phyloP scores from a whole-genome alignment of 2,888 invertebrate species.

The Parthenolecanium corni region DNA sequence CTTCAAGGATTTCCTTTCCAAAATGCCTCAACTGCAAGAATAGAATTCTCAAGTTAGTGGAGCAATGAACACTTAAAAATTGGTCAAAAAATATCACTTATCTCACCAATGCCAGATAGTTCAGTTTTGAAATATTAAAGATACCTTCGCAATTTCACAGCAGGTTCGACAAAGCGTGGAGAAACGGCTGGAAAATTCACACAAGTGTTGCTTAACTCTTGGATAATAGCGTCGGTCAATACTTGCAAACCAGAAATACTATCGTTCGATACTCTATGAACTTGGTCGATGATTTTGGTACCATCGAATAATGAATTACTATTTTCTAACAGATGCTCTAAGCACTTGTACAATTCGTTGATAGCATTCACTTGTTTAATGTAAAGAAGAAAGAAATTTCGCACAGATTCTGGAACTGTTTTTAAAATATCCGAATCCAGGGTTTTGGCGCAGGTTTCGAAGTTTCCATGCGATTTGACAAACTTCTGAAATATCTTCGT shows the following conservation, averaged over 20 bases:
- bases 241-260: background rate
- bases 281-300: background rate
- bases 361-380: slow-evolving; percentile 9
- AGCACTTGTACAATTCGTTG: background rate
- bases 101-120: too few relatives aligned
- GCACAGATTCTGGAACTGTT: slow-evolving; percentile 1
- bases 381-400: slow-evolving; percentile 6
- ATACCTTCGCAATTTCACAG: too few relatives aligned
- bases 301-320: background rate
- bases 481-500: background rate
- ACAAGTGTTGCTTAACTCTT: background rate
- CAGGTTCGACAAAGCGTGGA: too few relatives aligned
- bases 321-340: background rate
- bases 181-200: background rate
- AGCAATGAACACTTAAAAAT: too few relatives aligned
- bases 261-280: background rate
- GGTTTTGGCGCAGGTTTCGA: background rate
- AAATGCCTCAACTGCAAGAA: too few relatives aligned
- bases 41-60: too few relatives aligned
- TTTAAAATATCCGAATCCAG: background rate
- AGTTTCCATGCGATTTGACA: background rate
- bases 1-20: too few relatives aligned
- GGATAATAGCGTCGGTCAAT: background rate
- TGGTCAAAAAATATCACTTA: too few relatives aligned
- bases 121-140: too few relatives aligned